Percentiles rank a stretch among this genome's conserved stretches.
phyloP scores from a whole-genome alignment of 2,888 invertebrate species.

The Machimus rusticus region DNA sequence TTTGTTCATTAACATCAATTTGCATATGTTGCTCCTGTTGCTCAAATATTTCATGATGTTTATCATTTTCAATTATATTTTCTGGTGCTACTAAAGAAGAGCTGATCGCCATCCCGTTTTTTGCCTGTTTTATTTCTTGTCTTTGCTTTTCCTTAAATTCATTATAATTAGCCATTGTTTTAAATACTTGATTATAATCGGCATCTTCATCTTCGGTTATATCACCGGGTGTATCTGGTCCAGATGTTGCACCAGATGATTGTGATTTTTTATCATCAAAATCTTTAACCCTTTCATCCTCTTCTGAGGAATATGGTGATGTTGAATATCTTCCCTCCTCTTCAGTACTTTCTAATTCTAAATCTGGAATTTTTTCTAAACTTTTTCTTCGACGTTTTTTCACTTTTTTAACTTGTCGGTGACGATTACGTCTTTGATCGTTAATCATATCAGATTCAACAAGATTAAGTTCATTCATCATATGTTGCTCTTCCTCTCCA shows the following conservation, averaged over 20 bases:
- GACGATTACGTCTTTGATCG: constrained; percentile 47
- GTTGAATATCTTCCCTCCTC: constrained; percentile 52
- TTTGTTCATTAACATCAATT: constrained; percentile 29
- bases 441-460: constrained; percentile 49
- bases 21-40: constrained; percentile 42
- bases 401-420: constrained; percentile 51
- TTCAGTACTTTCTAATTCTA: constrained; percentile 31
- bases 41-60: background rate
- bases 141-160: constrained; percentile 46
- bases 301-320: constrained; percentile 64
- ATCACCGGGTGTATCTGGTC: constrained; percentile 82
- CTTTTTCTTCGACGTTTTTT: constrained; percentile 51
- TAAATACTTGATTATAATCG: constrained; percentile 58
- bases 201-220: constrained; percentile 76
- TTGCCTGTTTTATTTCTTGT: constrained; percentile 10
- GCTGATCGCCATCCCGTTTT: constrained; percentile 30
- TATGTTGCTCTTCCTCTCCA: constrained; percentile 53
- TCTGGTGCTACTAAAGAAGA: constrained; percentile 11
- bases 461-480: constrained; percentile 49
- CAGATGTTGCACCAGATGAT: constrained; percentile 87
- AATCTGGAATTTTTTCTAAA: constrained; percentile 16
- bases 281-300: constrained; percentile 54
- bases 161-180: constrained; percentile 48
- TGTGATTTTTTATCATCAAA: constrained; percentile 59
- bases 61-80: background rate